phyloP scores from a whole-genome alignment of 2,888 invertebrate genomes.

The Drosophila infuscata region DNA sequence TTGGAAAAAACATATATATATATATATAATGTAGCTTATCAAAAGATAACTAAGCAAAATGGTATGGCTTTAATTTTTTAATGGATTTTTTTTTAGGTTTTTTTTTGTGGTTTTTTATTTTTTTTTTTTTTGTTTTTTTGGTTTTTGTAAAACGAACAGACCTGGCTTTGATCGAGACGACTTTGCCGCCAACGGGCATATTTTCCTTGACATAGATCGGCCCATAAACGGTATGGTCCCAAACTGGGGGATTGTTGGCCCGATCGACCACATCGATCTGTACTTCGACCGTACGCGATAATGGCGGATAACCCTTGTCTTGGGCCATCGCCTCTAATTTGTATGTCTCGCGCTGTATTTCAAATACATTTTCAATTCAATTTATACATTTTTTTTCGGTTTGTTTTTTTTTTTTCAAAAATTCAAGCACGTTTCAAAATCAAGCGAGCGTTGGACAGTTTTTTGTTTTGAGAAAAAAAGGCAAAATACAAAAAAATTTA shows the following conservation, averaged over 20 bases:
- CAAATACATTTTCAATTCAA: constrained; percentile 48
- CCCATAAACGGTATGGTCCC: constrained; percentile 98
- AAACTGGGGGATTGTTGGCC: constrained; percentile 98
- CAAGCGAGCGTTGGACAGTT: constrained; percentile 63
- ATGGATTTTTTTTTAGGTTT: constrained; percentile 18
- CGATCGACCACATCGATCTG: constrained; percentile 99
- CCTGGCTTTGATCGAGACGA: constrained; percentile 99
- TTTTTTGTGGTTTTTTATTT: constrained; percentile 17
- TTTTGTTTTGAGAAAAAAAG: constrained; percentile 48
- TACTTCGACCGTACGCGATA: constrained; percentile 98
- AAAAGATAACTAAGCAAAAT: constrained; percentile 65
- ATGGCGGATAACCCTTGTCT: constrained; percentile 98
- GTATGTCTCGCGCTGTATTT: constrained; percentile 95
- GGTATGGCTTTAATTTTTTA: constrained; percentile 25
- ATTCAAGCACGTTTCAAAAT: constrained; percentile 61
- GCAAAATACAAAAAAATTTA: constrained; percentile 69
- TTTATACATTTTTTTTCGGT: constrained; percentile 11
- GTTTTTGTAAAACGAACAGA: constrained; percentile 87
- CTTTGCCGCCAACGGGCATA: constrained; percentile 98
- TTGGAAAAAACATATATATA: constrained; percentile 29
- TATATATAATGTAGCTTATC: constrained; percentile 33
- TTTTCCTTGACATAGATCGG: constrained; percentile 99
- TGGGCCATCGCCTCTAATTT: constrained; percentile 99
- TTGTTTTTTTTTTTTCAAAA: constrained; percentile 44
- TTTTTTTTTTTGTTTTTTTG: constrained; percentile 32